Conservation (phyloP, 2,113 vertebrate species). For the Nesogale talazaci region DNA sequence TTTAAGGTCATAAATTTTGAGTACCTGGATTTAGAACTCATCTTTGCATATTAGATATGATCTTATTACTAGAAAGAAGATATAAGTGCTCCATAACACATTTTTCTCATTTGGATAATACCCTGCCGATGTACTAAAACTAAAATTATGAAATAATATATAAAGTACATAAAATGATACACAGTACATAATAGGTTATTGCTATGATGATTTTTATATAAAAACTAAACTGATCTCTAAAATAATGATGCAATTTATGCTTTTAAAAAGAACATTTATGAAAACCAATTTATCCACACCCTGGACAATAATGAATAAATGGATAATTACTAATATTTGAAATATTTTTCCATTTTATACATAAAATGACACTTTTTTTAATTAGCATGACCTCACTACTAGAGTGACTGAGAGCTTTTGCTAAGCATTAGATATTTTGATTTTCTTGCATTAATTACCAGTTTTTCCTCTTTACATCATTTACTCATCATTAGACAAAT, state of each 20-base stretch:
- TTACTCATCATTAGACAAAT: too few species aligned
- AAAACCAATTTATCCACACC: background rate
- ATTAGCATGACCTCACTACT: background rate
- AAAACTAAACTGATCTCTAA: background rate
- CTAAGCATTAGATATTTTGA: too few species aligned
- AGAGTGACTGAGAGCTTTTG: background rate
- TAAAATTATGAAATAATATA: background rate
- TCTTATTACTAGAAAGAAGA: too few species aligned
- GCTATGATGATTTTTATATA: background rate
- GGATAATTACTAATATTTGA: background rate
- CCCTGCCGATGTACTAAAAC: background rate
- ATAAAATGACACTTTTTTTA: background rate
- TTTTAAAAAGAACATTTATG: background rate
- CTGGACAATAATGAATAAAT: background rate
- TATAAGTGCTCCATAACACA: background rate
- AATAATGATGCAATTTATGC: conserved; percentile 30
- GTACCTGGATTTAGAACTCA: too few species aligned
- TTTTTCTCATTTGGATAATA: background rate
- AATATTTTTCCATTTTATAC: background rate
- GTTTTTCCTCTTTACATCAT: too few species aligned
- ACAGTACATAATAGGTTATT: background rate
- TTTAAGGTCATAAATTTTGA: background rate
- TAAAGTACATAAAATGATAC: background rate
- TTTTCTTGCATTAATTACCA: too few species aligned
- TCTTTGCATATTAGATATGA: too few species aligned